Percentiles rank a stretch among this genome's conserved stretches.
Evolutionary conservation across 2,888 invertebrate species (phyloP).

Genomic region (Masnerella sp.): DNA sequence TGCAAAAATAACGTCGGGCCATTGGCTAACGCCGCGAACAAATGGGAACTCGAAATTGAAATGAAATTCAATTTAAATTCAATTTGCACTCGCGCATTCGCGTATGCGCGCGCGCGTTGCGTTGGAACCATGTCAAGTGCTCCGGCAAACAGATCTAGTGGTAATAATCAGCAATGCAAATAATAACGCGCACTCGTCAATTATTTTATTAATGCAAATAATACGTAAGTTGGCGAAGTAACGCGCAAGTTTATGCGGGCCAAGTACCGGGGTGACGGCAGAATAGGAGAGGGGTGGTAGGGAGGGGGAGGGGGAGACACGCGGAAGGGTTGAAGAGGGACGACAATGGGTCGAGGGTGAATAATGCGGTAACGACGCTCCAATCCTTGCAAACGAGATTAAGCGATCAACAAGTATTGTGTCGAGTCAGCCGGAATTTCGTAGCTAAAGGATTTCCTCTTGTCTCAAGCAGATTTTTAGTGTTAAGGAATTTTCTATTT

Average conservation of each 20-base stretch:
- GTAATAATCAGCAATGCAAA: conserved; percentile 51
- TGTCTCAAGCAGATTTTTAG: too few species aligned
- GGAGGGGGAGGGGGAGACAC: background rate
- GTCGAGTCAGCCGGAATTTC: too few species aligned
- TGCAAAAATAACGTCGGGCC: conserved; percentile 24
- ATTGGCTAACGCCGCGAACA: conserved; percentile 26
- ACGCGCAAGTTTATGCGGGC: conserved; percentile 10
- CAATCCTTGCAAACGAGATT: conserved; percentile 60
- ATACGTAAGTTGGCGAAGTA: conserved; percentile 36
- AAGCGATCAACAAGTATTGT: conserved; percentile 61
- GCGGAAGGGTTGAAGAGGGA: conserved; percentile 49
- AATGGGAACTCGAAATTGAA: conserved; percentile 46
- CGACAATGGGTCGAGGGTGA: conserved; percentile 60
- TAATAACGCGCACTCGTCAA: conserved; percentile 37
- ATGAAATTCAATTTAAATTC: conserved; percentile 52
- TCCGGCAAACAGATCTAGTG: conserved; percentile 31
- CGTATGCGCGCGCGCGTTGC: conserved; percentile 2
- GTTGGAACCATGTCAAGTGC: conserved; percentile 34
- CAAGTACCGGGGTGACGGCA: too few species aligned
- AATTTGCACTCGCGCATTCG: conserved; percentile 23
- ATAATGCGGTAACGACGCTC: conserved; percentile 59
- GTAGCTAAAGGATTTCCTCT: too few species aligned
- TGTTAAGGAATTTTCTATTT: too few species aligned
- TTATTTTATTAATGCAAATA: conserved; percentile 50
- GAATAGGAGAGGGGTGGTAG: background rate